Base-by-base conservation (phyloP, 2,113 vertebrate genomes). In the Leptosomus discolor region DNA sequence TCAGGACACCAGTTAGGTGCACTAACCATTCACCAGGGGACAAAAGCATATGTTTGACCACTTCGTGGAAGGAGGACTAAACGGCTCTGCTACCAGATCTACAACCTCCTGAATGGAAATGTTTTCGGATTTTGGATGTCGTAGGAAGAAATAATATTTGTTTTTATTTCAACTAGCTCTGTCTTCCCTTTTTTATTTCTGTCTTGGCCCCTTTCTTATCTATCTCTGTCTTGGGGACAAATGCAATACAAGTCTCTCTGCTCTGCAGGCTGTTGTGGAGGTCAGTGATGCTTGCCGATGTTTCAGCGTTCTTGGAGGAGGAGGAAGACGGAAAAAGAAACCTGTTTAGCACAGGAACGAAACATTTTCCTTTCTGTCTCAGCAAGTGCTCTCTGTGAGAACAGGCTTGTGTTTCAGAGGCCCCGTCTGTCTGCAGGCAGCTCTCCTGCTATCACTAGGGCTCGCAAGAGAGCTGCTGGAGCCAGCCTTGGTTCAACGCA, bases 401-500 rank as follows among this genome's bases (percentile, higher is more conserved):
- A 1, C 5, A 43, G 78, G 15, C 11, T 9, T 23, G 21, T 8
- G 13, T 15, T 30, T 12, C 60, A 56, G 50, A 2, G 24, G 32
- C 14, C 4, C 8, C 0, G 2, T 24, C 30, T 53, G 39, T 8
- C 54, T 96, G 96, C 96, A 97, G 53, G 41, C 69, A 76, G 70
- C 15, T n/a, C 15, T n/a, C 24, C 50, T 89, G 5, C 29, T 20
- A n/a, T 76, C 97, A 73, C 95, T 95, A 97, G 97, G 41, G 96
- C 73, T 96, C 91, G 95, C 94, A 75, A 92, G 96, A 95, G 95
- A 96, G 95, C 97, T 87, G 80, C 83, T 45, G 83, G 51, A 96
- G 61, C 83, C 87, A 30, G 69, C n/a, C 41, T 9, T 3, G 64
- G 5, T 5, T 56, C 1, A 0, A 20, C 1, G n/a, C 56, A 9